Evolutionary conservation across 2,797 vertebrate genomes (phyloP).

Genomic region (Semaprochilodus insignis): DNA sequence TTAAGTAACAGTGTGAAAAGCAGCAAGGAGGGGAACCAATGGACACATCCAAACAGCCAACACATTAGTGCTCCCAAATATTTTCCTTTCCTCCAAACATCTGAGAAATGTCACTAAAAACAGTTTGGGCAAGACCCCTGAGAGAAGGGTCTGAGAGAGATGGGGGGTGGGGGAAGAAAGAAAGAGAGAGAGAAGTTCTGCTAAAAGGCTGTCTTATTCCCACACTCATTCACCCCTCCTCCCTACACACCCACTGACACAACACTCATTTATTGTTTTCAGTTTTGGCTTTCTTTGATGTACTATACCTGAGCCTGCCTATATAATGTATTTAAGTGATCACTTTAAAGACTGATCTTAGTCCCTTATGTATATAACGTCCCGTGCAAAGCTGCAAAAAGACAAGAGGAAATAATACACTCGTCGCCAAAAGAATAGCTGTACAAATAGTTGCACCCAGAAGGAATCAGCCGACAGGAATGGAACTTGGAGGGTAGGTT

Average conservation of each 20-base stretch:
- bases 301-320: neutral
- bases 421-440: no score
- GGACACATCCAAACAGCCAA: slow-evolving; percentile 56
- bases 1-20: slow-evolving; percentile 3
- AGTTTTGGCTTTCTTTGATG: slow-evolving; percentile 3
- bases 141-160: slow-evolving; percentile 72
- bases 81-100: slow-evolving; percentile 76
- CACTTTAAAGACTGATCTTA: slow-evolving; percentile 7
- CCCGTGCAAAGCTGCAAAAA: no score
- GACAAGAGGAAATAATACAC: no score
- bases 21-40: slow-evolving; percentile 7
- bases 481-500: no score
- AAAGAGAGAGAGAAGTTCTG: slow-evolving; percentile 25
- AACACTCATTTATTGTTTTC: slow-evolving; percentile 3
- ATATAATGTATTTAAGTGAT: no score
- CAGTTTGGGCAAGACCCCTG: slow-evolving; percentile 73
- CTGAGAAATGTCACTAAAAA: slow-evolving; percentile 81
- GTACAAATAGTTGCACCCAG: no score
- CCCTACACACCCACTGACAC: slow-evolving; percentile 65
- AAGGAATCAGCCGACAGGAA: no score
- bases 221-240: slow-evolving; percentile 71
- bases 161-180: slow-evolving; percentile 37
- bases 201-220: slow-evolving; percentile 79
- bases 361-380: no score
- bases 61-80: slow-evolving; percentile 73